A percentile compares a stretch with the other conserved stretches of the same genome.
Conservation (phyloP, 2,797 vertebrate species). For the Parotocinclus haroldoi region DNA sequence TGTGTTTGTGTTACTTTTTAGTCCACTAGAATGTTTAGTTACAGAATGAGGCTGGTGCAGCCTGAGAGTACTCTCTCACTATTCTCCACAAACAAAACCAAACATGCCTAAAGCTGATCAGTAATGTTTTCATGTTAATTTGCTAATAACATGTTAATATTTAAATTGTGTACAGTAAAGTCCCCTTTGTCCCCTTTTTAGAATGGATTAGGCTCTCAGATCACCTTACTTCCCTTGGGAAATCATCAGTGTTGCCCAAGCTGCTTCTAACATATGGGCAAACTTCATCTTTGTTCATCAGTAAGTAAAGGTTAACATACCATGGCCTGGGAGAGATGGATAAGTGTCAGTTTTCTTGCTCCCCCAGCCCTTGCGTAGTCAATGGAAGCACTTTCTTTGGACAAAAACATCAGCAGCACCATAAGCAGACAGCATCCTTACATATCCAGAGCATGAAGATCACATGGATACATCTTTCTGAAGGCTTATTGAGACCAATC, state of each 20-base stretch:
- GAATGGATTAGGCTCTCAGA: conserved; percentile 42
- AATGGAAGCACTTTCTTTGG: conserved; percentile 3
- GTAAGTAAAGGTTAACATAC: conserved; percentile 36
- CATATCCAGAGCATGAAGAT: no score
- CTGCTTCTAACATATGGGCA: conserved; percentile 21
- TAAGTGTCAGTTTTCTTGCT: conserved; percentile 25
- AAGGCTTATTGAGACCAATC: not conserved
- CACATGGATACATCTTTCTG: not conserved
- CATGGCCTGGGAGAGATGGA: conserved; percentile 28
- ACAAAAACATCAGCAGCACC: conserved; percentile 9
- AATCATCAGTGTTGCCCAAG: conserved; percentile 34
- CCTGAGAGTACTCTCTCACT: conserved; percentile 13
- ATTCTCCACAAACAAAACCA: not conserved
- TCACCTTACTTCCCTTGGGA: conserved; percentile 51
- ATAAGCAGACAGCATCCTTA: not conserved
- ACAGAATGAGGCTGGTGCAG: conserved; percentile 63
- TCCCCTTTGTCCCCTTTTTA: conserved; percentile 32
- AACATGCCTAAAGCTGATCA: not conserved
- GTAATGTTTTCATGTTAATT: not conserved
- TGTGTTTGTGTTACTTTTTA: no score
- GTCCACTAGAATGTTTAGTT: conserved; percentile 1
- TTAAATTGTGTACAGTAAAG: conserved; percentile 25
- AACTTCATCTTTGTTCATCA: conserved; percentile 33
- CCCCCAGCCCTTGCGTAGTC: conserved; percentile 7
- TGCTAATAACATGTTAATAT: not conserved